These are phyloP conservation scores for Neoniphon sammara DNA, from an alignment of 2,797 vertebrate species.

Conservation along the genomic window DNA sequence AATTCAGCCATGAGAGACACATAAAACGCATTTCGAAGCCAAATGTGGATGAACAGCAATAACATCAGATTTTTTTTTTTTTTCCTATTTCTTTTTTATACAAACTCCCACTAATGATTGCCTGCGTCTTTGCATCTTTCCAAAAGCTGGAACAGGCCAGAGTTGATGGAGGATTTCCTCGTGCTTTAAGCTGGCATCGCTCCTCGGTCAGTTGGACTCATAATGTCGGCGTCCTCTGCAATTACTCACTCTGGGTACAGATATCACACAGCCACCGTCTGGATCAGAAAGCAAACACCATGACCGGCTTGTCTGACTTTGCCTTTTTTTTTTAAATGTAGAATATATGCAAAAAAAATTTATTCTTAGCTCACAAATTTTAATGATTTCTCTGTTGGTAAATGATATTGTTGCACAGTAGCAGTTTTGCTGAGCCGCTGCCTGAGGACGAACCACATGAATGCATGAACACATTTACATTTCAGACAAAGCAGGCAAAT, in stretches of 20 bases:
- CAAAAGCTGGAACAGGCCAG: not conserved
- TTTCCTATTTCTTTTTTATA: too few species aligned
- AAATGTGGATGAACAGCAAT: not conserved
- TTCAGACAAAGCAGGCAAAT: not conserved
- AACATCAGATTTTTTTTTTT: not conserved
- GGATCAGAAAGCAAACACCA: conserved; percentile 28
- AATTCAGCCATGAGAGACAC: not conserved
- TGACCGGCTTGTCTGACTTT: conserved; percentile 10
- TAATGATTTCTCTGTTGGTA: conserved; percentile 1
- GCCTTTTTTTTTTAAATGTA: not conserved
- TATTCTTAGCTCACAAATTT: conserved; percentile 8
- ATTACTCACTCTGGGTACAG: conserved; percentile 19
- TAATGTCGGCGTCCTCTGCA: conserved; percentile 21
- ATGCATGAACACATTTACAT: not conserved
- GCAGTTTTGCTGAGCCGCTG: conserved; percentile 12
- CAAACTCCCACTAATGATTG: not conserved
- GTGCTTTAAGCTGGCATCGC: too few species aligned
- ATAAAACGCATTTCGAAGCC: not conserved
- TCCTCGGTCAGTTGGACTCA: conserved; percentile 10
- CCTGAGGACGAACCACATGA: conserved; percentile 9
- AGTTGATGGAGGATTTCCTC: not conserved
- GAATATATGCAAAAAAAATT: not conserved
- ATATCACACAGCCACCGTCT: conserved; percentile 1
- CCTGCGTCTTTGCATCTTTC: not conserved
- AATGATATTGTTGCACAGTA: conserved; percentile 9